Evolutionary conservation across 1,140 invertebrate species (phyloP).

Genomic region (Drosophila arawakana): DNA sequence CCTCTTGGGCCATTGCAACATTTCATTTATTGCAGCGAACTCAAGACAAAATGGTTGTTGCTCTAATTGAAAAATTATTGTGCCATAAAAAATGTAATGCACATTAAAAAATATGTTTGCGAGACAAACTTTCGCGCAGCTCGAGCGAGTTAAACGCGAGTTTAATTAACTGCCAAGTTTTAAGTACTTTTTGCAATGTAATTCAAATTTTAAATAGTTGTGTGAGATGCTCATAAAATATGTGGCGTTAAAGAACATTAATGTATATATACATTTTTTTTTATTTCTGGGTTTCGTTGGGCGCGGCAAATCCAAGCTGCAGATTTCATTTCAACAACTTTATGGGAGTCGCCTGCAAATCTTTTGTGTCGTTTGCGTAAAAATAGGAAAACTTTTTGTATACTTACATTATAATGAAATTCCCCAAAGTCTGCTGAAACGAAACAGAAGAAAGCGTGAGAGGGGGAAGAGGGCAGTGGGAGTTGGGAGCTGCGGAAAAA

Average conservation of each 20-base stretch:
- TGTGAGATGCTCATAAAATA: conserved; percentile 31
- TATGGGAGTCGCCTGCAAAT: conserved; percentile 41
- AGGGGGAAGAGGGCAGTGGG: background rate
- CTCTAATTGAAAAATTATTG: conserved; percentile 81
- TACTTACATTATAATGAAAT: conserved; percentile 75
- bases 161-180: conserved; percentile 78
- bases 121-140: conserved; percentile 29
- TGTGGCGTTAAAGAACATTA: conserved; percentile 36
- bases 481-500: conserved; percentile 47
- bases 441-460: conserved; percentile 29
- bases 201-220: conserved; percentile 74
- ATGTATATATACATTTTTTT: no score
- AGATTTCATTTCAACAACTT: conserved; percentile 26
- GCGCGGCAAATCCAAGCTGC: conserved; percentile 5
- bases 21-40: conserved; percentile 69
- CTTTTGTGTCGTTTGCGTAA: conserved; percentile 50
- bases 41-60: conserved; percentile 59
- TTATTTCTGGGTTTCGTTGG: background rate
- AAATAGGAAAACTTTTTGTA: conserved; percentile 70
- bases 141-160: conserved; percentile 50
- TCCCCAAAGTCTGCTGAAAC: conserved; percentile 56
- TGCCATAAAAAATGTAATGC: conserved; percentile 76
- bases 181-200: conserved; percentile 66
- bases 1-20: conserved; percentile 46
- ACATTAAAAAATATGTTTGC: conserved; percentile 60